Conservation (phyloP, 2,797 vertebrate genomes). For the Threskiornis aethiopicus region DNA sequence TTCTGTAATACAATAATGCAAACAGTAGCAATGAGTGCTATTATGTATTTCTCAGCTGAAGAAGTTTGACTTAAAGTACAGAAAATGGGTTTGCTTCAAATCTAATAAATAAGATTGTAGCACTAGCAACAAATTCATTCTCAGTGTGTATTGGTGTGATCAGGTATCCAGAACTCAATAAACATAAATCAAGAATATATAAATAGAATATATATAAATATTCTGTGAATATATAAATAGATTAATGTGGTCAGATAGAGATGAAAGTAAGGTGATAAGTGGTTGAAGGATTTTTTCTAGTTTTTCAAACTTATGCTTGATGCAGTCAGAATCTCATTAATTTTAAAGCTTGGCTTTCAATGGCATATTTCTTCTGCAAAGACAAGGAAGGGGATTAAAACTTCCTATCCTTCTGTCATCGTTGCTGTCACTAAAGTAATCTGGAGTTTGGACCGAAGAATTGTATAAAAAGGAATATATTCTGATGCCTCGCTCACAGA, state of each 20-base stretch:
- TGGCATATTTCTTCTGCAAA: not conserved
- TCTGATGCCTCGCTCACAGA: not conserved
- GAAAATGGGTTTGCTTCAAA: not conserved
- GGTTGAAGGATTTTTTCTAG: not conserved
- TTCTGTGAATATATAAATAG: not conserved
- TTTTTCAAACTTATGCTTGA: not conserved
- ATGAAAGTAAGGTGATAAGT: not conserved
- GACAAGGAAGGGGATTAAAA: not conserved
- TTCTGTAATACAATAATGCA: not conserved
- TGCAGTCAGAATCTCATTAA: not conserved
- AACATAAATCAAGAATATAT: not conserved
- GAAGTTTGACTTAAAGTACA: not conserved
- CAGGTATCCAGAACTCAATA: not conserved
- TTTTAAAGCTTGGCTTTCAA: not conserved
- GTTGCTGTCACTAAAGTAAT: not conserved
- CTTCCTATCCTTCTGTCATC: not conserved
- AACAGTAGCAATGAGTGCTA: not conserved
- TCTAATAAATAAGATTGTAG: not conserved
- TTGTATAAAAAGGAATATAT: not conserved
- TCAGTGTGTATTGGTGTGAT: not conserved
- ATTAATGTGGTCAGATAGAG: not conserved
- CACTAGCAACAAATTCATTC: not conserved
- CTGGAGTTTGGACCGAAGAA: not conserved
- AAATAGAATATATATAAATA: not conserved
- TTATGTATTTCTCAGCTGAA: not conserved